Evolutionary conservation across 35 echinoderm and acorn worm genomes (phyloP).

Genomic region (Anneissia japonica): DNA sequence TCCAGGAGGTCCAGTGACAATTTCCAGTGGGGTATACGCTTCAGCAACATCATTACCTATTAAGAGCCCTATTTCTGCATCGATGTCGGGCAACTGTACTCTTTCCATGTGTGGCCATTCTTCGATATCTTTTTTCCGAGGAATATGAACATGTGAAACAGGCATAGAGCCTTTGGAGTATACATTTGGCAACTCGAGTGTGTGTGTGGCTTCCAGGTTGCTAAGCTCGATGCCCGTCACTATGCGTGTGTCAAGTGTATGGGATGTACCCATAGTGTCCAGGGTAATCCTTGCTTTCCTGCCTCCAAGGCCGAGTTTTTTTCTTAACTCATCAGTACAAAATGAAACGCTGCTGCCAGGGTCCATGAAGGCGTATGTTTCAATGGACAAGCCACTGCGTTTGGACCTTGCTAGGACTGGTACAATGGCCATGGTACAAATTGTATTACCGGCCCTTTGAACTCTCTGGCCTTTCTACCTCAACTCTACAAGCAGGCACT

Average conservation of each 20-base stretch:
- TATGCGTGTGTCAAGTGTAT: background rate
- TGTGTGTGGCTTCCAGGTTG: background rate
- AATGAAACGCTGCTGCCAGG: background rate
- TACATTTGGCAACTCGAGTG: background rate
- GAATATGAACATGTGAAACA: background rate
- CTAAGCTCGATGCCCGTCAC: background rate
- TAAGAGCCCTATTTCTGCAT: background rate
- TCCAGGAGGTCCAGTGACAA: background rate
- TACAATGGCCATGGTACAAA: background rate
- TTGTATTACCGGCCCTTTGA: background rate
- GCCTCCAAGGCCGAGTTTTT: background rate
- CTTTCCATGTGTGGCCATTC: background rate
- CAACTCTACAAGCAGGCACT: background rate
- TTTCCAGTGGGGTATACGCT: conserved; percentile 24
- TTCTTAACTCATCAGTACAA: background rate
- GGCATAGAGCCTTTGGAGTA: background rate
- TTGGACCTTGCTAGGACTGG: background rate
- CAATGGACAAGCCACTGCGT: background rate
- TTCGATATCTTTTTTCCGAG: background rate
- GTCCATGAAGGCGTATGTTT: conserved; percentile 2
- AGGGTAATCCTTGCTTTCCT: background rate
- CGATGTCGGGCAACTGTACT: background rate
- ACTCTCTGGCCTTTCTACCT: background rate
- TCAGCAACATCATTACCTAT: conserved; percentile 29
- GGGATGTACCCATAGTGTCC: background rate